Conservation (phyloP, 1,140 invertebrate genomes). For the Halesus radiatus region DNA sequence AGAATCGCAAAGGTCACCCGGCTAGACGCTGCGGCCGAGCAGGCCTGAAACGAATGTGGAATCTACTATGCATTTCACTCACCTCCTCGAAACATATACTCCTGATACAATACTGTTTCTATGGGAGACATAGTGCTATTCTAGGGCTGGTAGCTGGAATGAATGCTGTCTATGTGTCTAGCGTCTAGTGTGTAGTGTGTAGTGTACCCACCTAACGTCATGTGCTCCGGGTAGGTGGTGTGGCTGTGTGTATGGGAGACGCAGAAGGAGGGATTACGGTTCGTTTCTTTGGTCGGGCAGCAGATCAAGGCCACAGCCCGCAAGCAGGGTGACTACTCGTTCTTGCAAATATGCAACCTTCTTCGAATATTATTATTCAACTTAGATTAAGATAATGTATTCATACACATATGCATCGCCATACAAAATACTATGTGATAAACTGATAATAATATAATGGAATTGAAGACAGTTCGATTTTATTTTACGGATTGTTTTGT, state of each 20-base stretch:
- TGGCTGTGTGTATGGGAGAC: slow-evolving; percentile 25
- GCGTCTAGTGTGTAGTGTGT: background rate
- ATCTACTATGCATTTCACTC: slow-evolving; percentile 1
- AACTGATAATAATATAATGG: no score
- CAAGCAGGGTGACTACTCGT: slow-evolving; percentile 19
- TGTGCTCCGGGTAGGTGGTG: slow-evolving; percentile 23
- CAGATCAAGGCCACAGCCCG: slow-evolving; percentile 46
- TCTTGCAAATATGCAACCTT: background rate
- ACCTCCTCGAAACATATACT: slow-evolving; percentile 13
- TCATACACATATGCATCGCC: no score
- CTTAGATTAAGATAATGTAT: no score
- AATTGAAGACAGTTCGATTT: no score
- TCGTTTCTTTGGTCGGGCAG: slow-evolving; percentile 47
- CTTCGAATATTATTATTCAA: no score
- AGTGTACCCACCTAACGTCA: slow-evolving; percentile 5
- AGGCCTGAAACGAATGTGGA: slow-evolving; percentile 3
- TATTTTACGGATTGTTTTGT: no score
- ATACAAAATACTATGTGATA: no score
- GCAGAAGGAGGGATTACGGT: slow-evolving; percentile 36
- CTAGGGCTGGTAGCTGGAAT: background rate
- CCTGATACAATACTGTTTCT: slow-evolving; percentile 25
- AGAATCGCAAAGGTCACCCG: slow-evolving; percentile 33
- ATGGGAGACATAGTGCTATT: background rate
- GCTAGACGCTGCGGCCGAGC: slow-evolving; percentile 16
- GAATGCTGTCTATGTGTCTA: background rate